Base-by-base conservation (phyloP, 2,888 invertebrate genomes). In the Drosophila infuscata region DNA sequence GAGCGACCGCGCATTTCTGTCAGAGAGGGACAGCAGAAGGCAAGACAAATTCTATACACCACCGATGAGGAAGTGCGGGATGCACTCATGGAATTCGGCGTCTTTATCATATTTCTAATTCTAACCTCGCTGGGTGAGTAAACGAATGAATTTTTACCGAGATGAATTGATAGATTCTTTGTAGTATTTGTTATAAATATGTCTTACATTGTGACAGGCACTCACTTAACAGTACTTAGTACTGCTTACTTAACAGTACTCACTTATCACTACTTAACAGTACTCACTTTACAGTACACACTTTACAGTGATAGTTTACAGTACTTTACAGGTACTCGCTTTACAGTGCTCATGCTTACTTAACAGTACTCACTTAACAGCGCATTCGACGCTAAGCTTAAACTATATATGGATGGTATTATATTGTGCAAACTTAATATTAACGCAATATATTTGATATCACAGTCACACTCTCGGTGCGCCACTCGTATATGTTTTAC, bases 11-110 rank as follows among this genome's bases (percentile, higher is more conserved):
- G 35, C 35, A 52, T 9, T 12, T 9, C n/a, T 0, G 48, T n/a
- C 1, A 36, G 65, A 36, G 11, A n/a, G n/a, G 46, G 9, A 9
- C 25, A n/a, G 3, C 53, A 38, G 11, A 76, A 88, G 15, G 32
- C 60, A 0, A 15, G 58, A 0, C 65, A 72, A 0, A 86, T 87
- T 48, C 35, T 70, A 0, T 87, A 83, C n/a, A 83, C 81, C 17
- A 85, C 80, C 29, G 87, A 87, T 54, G 87, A 89, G 35, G 90
- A 87, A 41, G 89, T 87, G n/a, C 86, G 87, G 9, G 88, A 79
- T 20, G 87, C 91, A 0, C 79, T 88, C 0, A 54, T 88, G 36
- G 89, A 88, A 41, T 89, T 88, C 30, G 77, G 51, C 0, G 66
- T 91, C 0, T 88, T 83, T 57, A 81, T 88, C 3, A 70, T 85